Base-by-base conservation (phyloP, 1,140 invertebrate genomes). In the Ephestia elutella region DNA sequence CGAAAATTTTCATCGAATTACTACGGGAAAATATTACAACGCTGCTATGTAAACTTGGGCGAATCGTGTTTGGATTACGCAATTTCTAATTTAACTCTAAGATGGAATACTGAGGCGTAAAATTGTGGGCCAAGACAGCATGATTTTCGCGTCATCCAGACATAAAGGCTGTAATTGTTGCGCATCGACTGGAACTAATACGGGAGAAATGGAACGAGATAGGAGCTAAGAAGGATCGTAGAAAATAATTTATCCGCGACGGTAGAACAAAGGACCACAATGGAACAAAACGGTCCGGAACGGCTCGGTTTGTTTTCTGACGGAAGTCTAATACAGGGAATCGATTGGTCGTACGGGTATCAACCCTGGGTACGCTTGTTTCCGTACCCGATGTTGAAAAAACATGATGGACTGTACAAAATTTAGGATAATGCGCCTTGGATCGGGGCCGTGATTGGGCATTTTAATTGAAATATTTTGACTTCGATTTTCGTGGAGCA, bases 111-210 rank as follows among this genome's bases (percentile, higher is more conserved):
- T 75, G 75, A 67, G 64, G 73, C 83, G 79, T 87, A 70, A 86
- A 88, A 88, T 86, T 88, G 70, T 73, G 66, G 75, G 71, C 65
- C 70, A 80, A 68, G 69, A 72, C 71, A 71, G 72, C 71, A 80
- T 82, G 75, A 83, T 83, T 84, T 86, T 86, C 82, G 76, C 82
- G 73, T 84, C 85, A 87, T 86, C 79, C 77, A 79, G 76, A 77
- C 67, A 86, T 82, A 84, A 86, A 86, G 78, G 74, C 68, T 68
- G 77, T 88, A 86, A 87, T 87, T 82, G 81, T 86, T 87, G 78
- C 78, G 75, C 86, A 86, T 86, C 76, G 76, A 71, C 68, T 83
- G 86, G 82, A 86, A 88, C 83, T 86, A 88, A 88, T 81, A 82
- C 73, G 83, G 66, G 68, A 77, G 80, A 85, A 85, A 86, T 86